Base-by-base conservation (phyloP, 2,888 invertebrate genomes). In the Loripinus fragilis region DNA sequence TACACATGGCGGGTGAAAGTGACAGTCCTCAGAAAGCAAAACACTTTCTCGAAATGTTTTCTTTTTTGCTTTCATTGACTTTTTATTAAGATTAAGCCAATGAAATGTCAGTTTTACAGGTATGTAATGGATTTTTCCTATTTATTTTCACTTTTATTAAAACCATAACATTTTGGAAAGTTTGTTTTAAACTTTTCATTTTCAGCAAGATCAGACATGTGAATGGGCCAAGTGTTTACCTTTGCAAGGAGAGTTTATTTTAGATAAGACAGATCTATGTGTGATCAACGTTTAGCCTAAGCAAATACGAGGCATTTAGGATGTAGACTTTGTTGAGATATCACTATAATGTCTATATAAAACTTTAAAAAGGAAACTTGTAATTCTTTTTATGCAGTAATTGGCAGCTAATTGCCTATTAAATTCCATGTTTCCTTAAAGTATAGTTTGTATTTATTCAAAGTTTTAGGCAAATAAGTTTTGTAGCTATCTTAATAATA, bases 101-200 rank as follows among this genome's bases (percentile, higher is more conserved):
- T 33, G 33, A 71, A 48, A 87, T 87, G 87, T 87, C 87, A 42
- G 87, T 87, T 76, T 74, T 87, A 38, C 86, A 86, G 86, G 87
- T 87, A 80, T 60, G 33, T 42, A 64, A 25, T 72, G 2, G 25
- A 7, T 8, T 52, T 52, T 7, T 8, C 5, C 10, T 52, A 25
- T 25, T n/a, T 25, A 3, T 52, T 52, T 25, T 25, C 23, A 20
- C 7, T n/a, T 25, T 52, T 23, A 25, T 52, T 52, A 33, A 60
- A 15, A 10, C 25, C 33, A 28, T 33, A 60, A 33, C 3, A 17
- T 15, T 7, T 60, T 60, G 25, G 60, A 60, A 33, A 60, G 60
- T 60, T 55, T 60, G 23, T 33, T 60, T 33, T 12, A 60, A 33
- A 60, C 1, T 60, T 60, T 33, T 10, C 33, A 60, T 10, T 60